Base-by-base conservation (phyloP, 2,888 invertebrate genomes). In the Acanthosepion pharaonis region DNA sequence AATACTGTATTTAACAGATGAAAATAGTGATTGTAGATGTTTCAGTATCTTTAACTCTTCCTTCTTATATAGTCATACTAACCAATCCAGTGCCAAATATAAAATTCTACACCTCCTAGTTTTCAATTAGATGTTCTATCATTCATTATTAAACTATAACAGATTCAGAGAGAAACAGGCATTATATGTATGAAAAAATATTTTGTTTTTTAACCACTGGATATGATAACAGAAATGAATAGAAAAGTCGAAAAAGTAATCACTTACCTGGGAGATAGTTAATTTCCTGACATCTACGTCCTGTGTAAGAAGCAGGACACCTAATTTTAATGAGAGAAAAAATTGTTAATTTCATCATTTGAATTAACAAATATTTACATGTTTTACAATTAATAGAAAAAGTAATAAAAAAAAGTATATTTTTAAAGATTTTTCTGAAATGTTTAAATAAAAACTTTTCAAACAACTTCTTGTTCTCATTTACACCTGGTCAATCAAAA, bases 221-320 rank as follows among this genome's bases (percentile, higher is more conserved):
- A 59, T 5, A 59, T 59, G 3, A 59, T 23, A 59, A 59, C 23
- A 23, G 6, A 59, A 59, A 59, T 23, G 20, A 59, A 59, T 23
- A 23, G 59, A 59, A 23, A 23, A 23, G 5, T 59, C 3, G 4
- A 4, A n/a, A 33, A n/a, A 23, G 8, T 3, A 64, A 78, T 18
- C n/a, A 78, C 78, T 78, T 78, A 78, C 78, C 78, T 78, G 78
- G 78, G n/a, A 78, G 78, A 78, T 78, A 78, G 18, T 78, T 78
- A 78, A 78, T 78, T 78, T 78, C 78, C 78, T 78, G 78, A 78
- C 78, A 78, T 78, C 78, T n/a, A 33, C n/a, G n/a, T 78, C 78
- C 78, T 18, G 78, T 78, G n/a, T 78, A 78, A 33, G 78, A n/a
- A 33, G n/a, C 15, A n/a, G n/a, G 78, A 78, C 78, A 78, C 78